phyloP scores from a whole-genome alignment of 2,113 vertebrate species.

The Hystrix brachyura region DNA sequence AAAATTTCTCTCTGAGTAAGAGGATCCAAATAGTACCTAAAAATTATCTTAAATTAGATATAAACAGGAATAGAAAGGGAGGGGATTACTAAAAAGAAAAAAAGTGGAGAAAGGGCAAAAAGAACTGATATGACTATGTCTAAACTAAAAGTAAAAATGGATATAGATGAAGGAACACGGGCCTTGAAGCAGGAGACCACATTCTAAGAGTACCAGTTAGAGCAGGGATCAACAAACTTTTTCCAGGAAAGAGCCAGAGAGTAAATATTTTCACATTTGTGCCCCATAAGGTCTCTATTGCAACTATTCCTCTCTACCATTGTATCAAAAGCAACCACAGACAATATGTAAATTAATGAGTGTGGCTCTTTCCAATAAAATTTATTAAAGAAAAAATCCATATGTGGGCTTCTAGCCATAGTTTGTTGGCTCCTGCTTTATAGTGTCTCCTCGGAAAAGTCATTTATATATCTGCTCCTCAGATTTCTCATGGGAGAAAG shows the following conservation, averaged over 20 bases:
- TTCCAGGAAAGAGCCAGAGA: neutral
- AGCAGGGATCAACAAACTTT: neutral
- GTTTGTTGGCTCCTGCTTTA: neutral
- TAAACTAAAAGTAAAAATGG: neutral
- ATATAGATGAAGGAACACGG: neutral
- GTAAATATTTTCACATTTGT: neutral
- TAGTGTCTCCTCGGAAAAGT: neutral
- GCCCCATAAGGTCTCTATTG: neutral
- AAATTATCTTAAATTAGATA: neutral
- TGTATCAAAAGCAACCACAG: neutral
- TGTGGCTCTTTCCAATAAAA: neutral
- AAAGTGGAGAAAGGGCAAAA: neutral
- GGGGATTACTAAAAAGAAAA: neutral
- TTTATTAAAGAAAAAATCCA: neutral
- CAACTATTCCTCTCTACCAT: neutral
- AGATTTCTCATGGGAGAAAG: neutral
- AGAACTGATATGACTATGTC: neutral
- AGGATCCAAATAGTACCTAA: constrained; percentile 33
- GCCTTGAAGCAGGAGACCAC: neutral
- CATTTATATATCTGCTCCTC: neutral
- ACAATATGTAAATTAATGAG: neutral
- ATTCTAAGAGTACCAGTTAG: neutral
- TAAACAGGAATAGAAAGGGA: neutral
- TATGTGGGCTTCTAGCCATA: neutral
- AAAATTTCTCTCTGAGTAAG: neutral